Evolutionary conservation across 2,888 invertebrate species (phyloP), one percentile per base, ranked within the genome.

Genomic region (Platycheirus albimanus): DNA sequence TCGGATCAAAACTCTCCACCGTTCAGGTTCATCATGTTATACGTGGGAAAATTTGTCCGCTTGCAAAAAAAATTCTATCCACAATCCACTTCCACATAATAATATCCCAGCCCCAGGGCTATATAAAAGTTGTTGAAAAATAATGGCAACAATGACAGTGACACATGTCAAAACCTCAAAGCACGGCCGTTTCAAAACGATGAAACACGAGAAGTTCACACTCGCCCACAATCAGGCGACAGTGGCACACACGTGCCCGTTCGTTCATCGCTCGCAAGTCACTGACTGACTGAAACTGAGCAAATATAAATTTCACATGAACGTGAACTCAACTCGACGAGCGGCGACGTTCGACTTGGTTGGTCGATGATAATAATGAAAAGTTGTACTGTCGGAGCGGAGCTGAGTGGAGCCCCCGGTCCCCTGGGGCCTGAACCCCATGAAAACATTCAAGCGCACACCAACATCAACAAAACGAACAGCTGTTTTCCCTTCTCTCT

Each of bases 271-370:
- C 77, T 49, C 54, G 71, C 71, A 81, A 81, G 81, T 77, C 77
- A 81, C 77, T 81, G 63, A 81, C 81, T 81, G 81, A 71, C 54
- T 81, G 66, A 64, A 19, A 54, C n/a, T 7, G 10, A 56, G 20
- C 20, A 5, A 41, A 41, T 28, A 76, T 30, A 49, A 67, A 67
- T 67, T 72, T 71, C 54, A 72, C 71, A 72, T 67, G 71, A 72
- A 81, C 81, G 54, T 67, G 63, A 81, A 71, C 66, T 56, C 58
- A 58, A 58, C 24, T 56, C 36, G 13, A 15, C 4, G 58, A n/a
- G n/a, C 52, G 56, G 20, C 38, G 20, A 19, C 38, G 20, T n/a
- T 43, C 24, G 38, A 36, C n/a, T n/a, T n/a, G n/a, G n/a, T n/a
- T n/a, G n/a, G 6, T n/a, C 38, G 10, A 49, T n/a, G 10, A 17